Evolutionary conservation across 2,888 invertebrate species (phyloP), one percentile per base, ranked within the genome.

Genomic region (Tridacna gigas): DNA sequence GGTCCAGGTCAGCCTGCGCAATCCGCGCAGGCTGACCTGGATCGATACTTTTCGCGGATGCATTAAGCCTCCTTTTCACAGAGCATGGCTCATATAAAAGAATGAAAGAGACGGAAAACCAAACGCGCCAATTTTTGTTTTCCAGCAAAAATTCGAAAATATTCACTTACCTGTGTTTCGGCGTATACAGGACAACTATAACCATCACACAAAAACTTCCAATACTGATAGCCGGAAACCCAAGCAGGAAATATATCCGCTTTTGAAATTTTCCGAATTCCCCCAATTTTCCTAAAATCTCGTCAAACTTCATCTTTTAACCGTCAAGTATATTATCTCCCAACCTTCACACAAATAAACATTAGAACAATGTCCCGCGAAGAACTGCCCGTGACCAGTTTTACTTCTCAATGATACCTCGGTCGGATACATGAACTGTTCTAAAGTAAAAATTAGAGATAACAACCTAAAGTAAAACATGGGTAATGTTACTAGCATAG

Each of bases 211-310:
- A 75, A 48, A 84, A 84, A 67, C 80, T 77, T 0, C 86, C 86
- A 0, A 82, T 71, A 26, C 76, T 80, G 20, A 82, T 74, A 5
- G 71, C 66, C 0, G 88, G 88, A 18, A 86, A 26, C 5, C 69
- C 73, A 56, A 88, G 65, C 56, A 88, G 26, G 3, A 75, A 51
- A 63, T 80, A 86, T 0, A 84, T 82, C 20, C 82, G n/a, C 56
- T 82, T 86, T 73, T 88, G 88, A 74, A 79, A 88, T 0, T 12
- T 56, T 18, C 88, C 88, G 79, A 88, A 88, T 37, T 88, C 88
- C 25, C 88, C 88, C 37, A 88, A 77, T 20, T 84, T 74, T 20
- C 56, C 37, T 37, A 88, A 77, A 71, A 86, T 80, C 22, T 86
- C 88, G 74, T 86, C 84, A 48, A 84, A 78, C 66, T 79, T 82